phyloP scores from a whole-genome alignment of 2,113 vertebrate species.

The Psittacara wagleri region DNA sequence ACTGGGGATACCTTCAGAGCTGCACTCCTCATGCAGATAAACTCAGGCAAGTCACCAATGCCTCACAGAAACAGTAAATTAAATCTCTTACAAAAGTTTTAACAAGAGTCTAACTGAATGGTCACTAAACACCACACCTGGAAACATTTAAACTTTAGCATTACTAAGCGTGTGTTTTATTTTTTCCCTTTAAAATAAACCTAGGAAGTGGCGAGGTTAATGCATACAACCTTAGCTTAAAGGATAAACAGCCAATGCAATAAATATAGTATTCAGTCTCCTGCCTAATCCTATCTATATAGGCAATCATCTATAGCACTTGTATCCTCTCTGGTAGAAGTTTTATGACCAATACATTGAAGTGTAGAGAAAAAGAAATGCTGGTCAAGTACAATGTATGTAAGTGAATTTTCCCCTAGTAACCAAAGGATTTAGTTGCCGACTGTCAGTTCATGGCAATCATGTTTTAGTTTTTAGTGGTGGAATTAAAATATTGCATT shows the following conservation, averaged over 20 bases:
- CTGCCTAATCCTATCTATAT: slow-evolving; percentile 14
- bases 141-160: slow-evolving; percentile 31
- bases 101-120: neutral
- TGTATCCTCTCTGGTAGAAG: neutral
- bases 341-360: slow-evolving; percentile 18
- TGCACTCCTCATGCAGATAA: neutral
- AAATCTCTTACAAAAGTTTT: neutral
- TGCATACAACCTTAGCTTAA: slow-evolving; percentile 22
- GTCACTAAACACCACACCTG: slow-evolving; percentile 13
- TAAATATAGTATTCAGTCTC: slow-evolving; percentile 7
- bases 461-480: neutral
- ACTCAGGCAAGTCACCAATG: neutral
- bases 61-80: neutral
- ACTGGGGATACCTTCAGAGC: neutral
- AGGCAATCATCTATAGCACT: slow-evolving; percentile 5
- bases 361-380: slow-evolving; percentile 17
- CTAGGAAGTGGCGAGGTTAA: slow-evolving; percentile 46
- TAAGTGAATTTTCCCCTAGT: neutral
- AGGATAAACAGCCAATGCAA: slow-evolving; percentile 42
- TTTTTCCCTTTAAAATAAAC: slow-evolving; percentile 52
- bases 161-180: neutral
- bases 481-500: neutral
- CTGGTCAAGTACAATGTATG: neutral
- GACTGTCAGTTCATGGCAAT: neutral
- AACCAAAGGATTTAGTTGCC: neutral